A percentile compares a stretch with the other conserved stretches of the same genome.
Evolutionary conservation across 2,113 vertebrate genomes (phyloP).

Genomic region (Callaeas wilsoni): DNA sequence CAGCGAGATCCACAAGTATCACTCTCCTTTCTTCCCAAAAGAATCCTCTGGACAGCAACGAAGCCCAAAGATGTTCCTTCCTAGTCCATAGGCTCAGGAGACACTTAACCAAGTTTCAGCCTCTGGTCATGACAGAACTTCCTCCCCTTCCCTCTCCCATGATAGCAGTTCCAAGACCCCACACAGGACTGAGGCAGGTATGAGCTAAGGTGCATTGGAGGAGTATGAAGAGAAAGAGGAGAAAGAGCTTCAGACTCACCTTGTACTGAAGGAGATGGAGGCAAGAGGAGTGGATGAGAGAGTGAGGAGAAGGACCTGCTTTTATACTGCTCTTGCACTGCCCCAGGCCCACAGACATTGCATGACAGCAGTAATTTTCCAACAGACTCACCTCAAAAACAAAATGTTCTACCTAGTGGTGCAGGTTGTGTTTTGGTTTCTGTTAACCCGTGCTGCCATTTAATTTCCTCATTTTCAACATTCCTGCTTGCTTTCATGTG

Average conservation of each 20-base stretch:
- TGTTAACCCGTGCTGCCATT: background rate
- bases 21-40: background rate
- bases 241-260: background rate
- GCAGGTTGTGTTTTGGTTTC: background rate
- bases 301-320: background rate
- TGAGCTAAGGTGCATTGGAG: background rate
- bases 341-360: background rate
- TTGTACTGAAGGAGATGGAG: background rate
- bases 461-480: background rate
- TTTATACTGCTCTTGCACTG: background rate
- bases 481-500: background rate
- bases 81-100: background rate
- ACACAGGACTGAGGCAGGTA: fast-evolving
- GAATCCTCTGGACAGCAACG: no score
- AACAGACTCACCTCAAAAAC: background rate
- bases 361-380: background rate
- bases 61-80: background rate
- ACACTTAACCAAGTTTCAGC: background rate
- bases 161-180: background rate
- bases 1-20: no score
- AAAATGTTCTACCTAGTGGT: background rate
- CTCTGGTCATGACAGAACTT: background rate
- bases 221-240: background rate
- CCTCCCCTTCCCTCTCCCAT: background rate
- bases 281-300: background rate